These are phyloP conservation scores for Lithophane leautieri DNA, from an alignment of 2,888 invertebrate species.

Conservation along the genomic window DNA sequence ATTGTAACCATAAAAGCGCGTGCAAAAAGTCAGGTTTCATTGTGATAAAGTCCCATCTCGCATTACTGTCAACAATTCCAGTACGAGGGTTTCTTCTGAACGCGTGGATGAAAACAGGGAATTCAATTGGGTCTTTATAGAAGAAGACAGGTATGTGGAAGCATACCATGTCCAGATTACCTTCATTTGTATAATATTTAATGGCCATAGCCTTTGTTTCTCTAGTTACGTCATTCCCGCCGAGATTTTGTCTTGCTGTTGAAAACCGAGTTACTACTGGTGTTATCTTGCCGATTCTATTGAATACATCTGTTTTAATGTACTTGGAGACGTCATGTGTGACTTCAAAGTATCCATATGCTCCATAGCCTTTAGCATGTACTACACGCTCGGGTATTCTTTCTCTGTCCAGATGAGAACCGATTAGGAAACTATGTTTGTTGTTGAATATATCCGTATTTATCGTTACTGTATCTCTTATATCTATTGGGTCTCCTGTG, in stretches of 20 bases:
- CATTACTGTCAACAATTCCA: constrained; percentile 18
- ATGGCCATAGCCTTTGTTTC: constrained; percentile 83
- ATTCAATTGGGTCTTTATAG: constrained; percentile 33
- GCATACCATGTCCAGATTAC: constrained; percentile 75
- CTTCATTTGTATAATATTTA: constrained; percentile 73
- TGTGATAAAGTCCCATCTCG: constrained; percentile 87
- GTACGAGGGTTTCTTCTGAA: constrained; percentile 29
- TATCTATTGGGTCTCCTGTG: constrained; percentile 93
- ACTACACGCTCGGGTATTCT: constrained; percentile 97
- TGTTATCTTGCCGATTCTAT: constrained; percentile 90
- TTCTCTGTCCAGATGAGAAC: constrained; percentile 93
- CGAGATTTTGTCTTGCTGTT: constrained; percentile 91
- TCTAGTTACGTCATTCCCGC: constrained; percentile 89
- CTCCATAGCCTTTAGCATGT: constrained; percentile 97
- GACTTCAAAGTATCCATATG: constrained; percentile 95
- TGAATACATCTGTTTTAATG: constrained; percentile 90
- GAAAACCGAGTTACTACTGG: constrained; percentile 90
- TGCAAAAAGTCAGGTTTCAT: constrained; percentile 93
- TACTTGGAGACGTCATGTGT: constrained; percentile 94
- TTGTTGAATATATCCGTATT: constrained; percentile 70
- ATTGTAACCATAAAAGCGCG: constrained; percentile 93
- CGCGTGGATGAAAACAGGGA: background rate
- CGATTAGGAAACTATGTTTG: constrained; percentile 91
- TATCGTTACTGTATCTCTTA: constrained; percentile 86
- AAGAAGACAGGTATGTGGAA: constrained; percentile 88